Base-by-base conservation (phyloP, 2,888 invertebrate genomes). In the Agonopterix arenella region DNA sequence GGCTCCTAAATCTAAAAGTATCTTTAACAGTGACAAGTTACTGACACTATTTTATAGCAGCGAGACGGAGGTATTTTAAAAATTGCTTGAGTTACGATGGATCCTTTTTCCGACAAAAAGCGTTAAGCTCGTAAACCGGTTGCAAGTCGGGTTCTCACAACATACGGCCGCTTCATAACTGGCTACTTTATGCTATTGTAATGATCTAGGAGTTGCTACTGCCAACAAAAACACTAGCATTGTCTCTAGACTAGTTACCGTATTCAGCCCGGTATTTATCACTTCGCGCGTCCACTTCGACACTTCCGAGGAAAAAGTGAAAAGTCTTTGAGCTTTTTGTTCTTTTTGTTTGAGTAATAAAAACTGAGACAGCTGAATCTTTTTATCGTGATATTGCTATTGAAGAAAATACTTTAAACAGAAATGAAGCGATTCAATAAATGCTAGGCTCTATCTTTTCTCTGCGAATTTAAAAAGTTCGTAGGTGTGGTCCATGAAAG, bases 181-280 rank as follows among this genome's bases (percentile, higher is more conserved):
- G 82, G 80, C 80, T 78, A 80, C 78, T 84, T 83, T 81, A 82
- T 81, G 80, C 84, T 77, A 84, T 86, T 85, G 85, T 86, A 83
- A 84, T 80, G 81, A 80, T 80, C 84, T 84, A 85, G 81, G 75
- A 74, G 79, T 68, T 70, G 77, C 76, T 72, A 70, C 71, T 68
- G 68, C 63, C 60, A 59, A 79, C 77, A 88, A 85, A 86, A 88
- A 86, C 76, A 63, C 62, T 64, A 60, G 76, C 80, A 85, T 83
- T 85, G 84, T 85, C 75, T 81, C 66, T 72, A 73, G 76, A 70
- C 76, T 71, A 75, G 75, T 78, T 79, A 70, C 80, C 77, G 69
- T 80, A 69, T 66, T 72, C 60, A 70, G 72, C 50, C 57, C 55
- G 62, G 63, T 66, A 65, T 78, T 84, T 82, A 82, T 80, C 77